Base-by-base conservation (phyloP, 1,140 invertebrate genomes). In the Agrypnia vestita region DNA sequence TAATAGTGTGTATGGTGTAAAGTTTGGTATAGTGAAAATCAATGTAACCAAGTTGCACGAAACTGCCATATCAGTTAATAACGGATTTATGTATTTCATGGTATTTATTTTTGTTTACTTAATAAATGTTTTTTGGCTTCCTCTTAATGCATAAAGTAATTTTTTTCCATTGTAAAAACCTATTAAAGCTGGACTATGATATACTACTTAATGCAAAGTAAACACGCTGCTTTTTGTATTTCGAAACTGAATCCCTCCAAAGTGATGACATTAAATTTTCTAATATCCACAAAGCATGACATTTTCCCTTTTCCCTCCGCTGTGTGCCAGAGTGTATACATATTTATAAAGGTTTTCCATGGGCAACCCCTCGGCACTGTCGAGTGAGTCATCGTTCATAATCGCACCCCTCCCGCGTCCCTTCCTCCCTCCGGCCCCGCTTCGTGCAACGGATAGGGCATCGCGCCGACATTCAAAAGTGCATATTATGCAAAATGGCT, bases 401-500 rank as follows among this genome's bases (percentile, higher is more conserved):
- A 35, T 35, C 19, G 9, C 56, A 61, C 56, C 56, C 17, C 56
- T 15, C 49, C 11, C 49, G 1, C n/a, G 21, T 19, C 61, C 10
- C 61, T 15, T 35, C 62, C 62, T 44, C 62, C 44, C 12, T 67
- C n/a, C n/a, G 21, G 17, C 61, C 13, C 59, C 1, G 17, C 10
- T 49, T 4, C 67, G 17, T 15, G n/a, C 35, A 8, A 11, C 15
- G 6, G 61, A 64, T 64, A 49, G 64, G 64, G 43, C 46, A 62
- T 35, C 59, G 25, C 25, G 59, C 10, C 59, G 46, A 13, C 64
- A 74, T 74, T 74, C 71, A 74, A 74, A 74, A 59, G 51, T 74
- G 71, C 71, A 74, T 13, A 74, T 74, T 74, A 74, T 74, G 46
- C 64, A 69, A 69, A 69, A 44, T 69, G 64, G 46, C 64, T 55